Base-by-base conservation (phyloP, 1,140 invertebrate species). In the Ganaspis sp. region DNA sequence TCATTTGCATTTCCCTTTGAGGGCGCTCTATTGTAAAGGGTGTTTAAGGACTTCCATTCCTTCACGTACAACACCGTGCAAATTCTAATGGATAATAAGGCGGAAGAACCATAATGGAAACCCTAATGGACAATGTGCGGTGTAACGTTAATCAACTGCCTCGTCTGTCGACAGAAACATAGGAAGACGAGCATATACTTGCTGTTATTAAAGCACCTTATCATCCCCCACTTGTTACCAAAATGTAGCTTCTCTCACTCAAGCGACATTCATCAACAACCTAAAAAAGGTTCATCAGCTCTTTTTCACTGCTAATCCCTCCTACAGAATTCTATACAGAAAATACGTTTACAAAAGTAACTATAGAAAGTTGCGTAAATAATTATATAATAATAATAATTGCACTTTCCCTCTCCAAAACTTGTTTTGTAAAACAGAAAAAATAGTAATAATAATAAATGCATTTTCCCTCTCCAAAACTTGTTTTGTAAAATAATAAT, bases 121-220 rank as follows among this genome's bases (percentile, higher is more conserved):
- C 58, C 58, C 58, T 64, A 64, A 64, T 64, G 58, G 58, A 64
- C 58, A 64, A 64, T 64, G 23, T 64, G 58, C 58, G 58, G 58
- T 64, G 26, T 64, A 29, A 64, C 58, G 58, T 64, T 64, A 64
- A 64, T 64, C 58, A 64, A 64, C 58, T 64, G 58, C 26, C 58
- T 64, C 21, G 58, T 29, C 58, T 64, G 58, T 64, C 58, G 58
- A 64, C 58, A 64, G 58, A n/a, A 58, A 58, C 53, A 58, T 58
- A 58, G 53, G 23, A 64, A 64, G 58, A 64, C 26, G 58, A 64
- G 58, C 58, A 64, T 64, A 64, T 64, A 64, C 58, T 64, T 64
- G 58, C 58, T 64, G 58, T 64, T 64, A 64, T 64, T 64, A 64
- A 64, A 64, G 23, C 58, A 64, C 58, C 58, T 64, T 64, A 64